Base-by-base conservation (phyloP, 2,888 invertebrate genomes). In the Apamea epomidion region DNA sequence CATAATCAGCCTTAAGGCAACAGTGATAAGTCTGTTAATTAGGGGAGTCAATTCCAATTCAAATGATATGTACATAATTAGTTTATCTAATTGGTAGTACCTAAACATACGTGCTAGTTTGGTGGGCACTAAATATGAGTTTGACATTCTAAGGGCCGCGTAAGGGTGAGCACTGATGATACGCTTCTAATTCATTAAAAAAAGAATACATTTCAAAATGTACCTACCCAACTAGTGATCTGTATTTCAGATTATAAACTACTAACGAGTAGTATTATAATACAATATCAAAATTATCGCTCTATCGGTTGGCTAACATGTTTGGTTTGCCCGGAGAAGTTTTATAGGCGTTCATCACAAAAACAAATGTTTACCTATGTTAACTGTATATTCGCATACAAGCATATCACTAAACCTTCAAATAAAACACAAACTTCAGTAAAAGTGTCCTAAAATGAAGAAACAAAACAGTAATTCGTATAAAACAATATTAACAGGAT, bases 111-210 rank as follows among this genome's bases (percentile, higher is more conserved):
- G 21, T 58, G 29, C 80, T 54, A 54, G 62, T 81, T 62, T 62
- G 48, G 29, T 60, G 58, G 42, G 67, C 29, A 77, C 74, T 79
- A 69, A 82, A 75, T 69, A 76, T 76, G 42, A 73, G 51, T 80
- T 73, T 85, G 69, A 75, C 48, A 85, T 82, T 79, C 60, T 76
- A 73, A 75, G 72, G 65, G 74, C 76, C 68, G 12, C 7, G 16
- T 72, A 60, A 72, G 51, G 62, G 21, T 54, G 60, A 48, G 42
- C 21, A 48, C 70, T 69, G 3, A 62, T 51, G 51, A 14, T n/a
- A 12, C 10, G 1, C 25, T 48, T 29, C 42, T 14, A 48, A 65
- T 71, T 58, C 0, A 37, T 37, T 8, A 0, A 8, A 58, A 54
- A 54, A 25, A 16, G 7, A 25, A 70, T 21, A n/a, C 32, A 14